Percentiles rank a stretch among this genome's conserved stretches.
These are phyloP conservation scores for Cyanoramphus novaezelandiae DNA, from an alignment of 2,113 vertebrate genomes.

Conservation along the genomic window DNA sequence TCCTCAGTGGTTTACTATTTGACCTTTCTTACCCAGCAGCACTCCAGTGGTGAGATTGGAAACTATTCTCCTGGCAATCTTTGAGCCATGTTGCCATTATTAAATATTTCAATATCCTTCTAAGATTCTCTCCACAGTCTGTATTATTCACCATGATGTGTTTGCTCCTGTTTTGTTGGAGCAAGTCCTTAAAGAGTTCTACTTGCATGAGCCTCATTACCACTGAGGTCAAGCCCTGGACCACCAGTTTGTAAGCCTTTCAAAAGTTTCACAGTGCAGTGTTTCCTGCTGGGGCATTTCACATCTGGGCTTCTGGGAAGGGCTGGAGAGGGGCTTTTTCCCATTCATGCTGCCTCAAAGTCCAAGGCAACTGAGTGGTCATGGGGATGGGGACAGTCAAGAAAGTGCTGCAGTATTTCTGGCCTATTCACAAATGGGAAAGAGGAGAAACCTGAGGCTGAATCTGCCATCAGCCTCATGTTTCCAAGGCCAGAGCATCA, in stretches of 20 bases:
- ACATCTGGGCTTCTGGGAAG: neutral
- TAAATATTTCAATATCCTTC: neutral
- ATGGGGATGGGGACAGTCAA: neutral
- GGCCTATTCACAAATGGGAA: neutral
- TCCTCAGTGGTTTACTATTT: neutral
- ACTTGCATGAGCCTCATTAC: neutral
- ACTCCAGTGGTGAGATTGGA: neutral
- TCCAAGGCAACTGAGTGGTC: neutral
- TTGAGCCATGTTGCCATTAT: neutral
- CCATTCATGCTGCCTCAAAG: neutral
- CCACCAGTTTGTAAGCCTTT: neutral
- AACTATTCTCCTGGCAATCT: neutral
- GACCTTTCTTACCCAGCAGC: neutral
- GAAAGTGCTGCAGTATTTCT: neutral
- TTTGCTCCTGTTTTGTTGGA: neutral
- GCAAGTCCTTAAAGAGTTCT: neutral
- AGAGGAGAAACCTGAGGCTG: neutral
- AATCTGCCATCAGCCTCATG: neutral
- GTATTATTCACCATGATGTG: neutral
- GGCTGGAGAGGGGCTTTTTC: neutral
- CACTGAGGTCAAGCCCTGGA: neutral
- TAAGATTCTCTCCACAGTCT: neutral
- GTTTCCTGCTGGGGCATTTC: neutral
- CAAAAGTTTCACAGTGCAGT: neutral
- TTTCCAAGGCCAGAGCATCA: neutral